Conservation (phyloP, 2,113 vertebrate genomes). For the Strigops habroptila region DNA sequence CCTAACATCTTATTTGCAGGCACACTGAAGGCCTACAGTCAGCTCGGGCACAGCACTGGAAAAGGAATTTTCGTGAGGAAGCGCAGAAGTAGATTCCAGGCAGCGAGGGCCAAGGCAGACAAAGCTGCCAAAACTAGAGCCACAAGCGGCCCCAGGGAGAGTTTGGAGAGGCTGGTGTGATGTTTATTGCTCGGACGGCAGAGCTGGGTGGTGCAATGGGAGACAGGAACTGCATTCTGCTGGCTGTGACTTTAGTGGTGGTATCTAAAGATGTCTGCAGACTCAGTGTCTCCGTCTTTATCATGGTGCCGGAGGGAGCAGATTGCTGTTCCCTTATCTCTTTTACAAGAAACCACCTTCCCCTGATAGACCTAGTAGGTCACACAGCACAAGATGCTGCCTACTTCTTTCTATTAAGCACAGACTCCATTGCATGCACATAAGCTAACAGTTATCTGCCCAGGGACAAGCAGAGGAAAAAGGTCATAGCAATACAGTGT, state of each 20-base stretch:
- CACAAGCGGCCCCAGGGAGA: background rate
- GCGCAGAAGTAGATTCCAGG: constrained; percentile 23
- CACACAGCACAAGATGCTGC: background rate
- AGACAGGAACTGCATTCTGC: constrained; percentile 24
- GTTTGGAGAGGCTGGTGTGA: constrained; percentile 47
- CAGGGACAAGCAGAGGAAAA: background rate
- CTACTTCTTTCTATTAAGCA: background rate
- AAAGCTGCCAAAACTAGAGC: constrained; percentile 47
- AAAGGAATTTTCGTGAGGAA: constrained; percentile 41
- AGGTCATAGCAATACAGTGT: background rate
- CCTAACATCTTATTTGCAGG: constrained; percentile 40
- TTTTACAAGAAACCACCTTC: background rate
- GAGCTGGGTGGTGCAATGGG: background rate
- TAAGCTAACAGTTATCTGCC: background rate
- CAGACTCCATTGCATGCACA: background rate
- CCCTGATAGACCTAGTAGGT: background rate
- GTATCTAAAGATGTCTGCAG: background rate
- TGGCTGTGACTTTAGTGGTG: background rate
- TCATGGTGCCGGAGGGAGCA: background rate
- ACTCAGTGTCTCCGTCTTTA: background rate
- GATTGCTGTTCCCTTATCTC: background rate
- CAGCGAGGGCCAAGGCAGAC: constrained; percentile 34
- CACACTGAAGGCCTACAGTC: constrained; percentile 34
- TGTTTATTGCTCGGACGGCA: constrained; percentile 39
- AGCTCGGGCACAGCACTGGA: background rate